Conservation (phyloP, 2,113 vertebrate species). For the Prochilodus magdalenae region DNA sequence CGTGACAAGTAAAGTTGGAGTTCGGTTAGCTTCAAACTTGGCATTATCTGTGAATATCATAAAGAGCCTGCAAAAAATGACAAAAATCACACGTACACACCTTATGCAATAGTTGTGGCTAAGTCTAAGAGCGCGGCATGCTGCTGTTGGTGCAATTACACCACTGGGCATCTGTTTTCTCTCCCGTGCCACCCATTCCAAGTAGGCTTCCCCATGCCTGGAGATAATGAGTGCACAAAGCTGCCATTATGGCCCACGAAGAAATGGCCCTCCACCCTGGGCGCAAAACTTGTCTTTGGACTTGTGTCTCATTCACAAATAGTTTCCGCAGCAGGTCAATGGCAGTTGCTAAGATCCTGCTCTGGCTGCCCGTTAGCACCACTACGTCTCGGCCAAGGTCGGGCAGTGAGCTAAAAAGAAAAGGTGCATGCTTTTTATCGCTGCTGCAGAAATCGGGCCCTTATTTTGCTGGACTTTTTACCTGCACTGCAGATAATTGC, state of each 20-base stretch:
- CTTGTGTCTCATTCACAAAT: conserved; percentile 66
- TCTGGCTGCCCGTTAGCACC: conserved; percentile 39
- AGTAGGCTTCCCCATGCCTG: conserved; percentile 57
- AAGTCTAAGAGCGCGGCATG: conserved; percentile 14
- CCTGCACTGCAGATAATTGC: neutral
- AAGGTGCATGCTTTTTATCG: conserved; percentile 51
- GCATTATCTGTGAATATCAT: neutral
- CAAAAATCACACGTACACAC: conserved; percentile 7
- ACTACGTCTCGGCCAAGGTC: conserved; percentile 47
- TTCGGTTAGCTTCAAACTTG: neutral
- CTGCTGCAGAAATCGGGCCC: conserved; percentile 23
- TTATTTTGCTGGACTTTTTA: neutral
- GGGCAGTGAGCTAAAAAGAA: conserved; percentile 33
- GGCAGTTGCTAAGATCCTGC: conserved; percentile 65
- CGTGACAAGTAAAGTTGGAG: neutral
- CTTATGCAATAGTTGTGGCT: conserved; percentile 30
- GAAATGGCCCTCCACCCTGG: conserved; percentile 60
- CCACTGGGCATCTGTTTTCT: conserved; percentile 66
- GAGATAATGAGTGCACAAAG: conserved; percentile 73
- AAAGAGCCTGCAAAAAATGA: neutral
- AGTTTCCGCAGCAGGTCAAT: conserved; percentile 63
- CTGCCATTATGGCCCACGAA: conserved; percentile 66
- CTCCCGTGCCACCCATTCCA: conserved; percentile 72
- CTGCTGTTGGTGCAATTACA: conserved; percentile 51
- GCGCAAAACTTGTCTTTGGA: conserved; percentile 59